Base-by-base conservation (phyloP, 2,888 invertebrate species). In the Catocala sponsa region DNA sequence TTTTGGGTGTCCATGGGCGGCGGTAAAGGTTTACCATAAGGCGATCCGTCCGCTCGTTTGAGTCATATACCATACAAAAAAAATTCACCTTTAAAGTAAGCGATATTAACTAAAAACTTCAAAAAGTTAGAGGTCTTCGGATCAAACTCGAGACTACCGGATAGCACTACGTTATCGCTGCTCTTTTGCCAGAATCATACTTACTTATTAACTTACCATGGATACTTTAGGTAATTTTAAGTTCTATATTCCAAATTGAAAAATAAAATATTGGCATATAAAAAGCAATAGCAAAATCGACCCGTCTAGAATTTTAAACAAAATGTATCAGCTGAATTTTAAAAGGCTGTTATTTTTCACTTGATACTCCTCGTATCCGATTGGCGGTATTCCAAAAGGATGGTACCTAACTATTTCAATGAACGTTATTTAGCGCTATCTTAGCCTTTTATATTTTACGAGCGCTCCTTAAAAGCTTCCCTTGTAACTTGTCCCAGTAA, bases 371-470 rank as follows among this genome's bases (percentile, higher is more conserved):
- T 50, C 25, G 55, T 68, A 78, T 76, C 70, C 49, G 59, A 68
- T 76, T 78, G 78, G 76, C 76, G 15, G 54, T 38, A 38, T 59
- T 72, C 78, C 78, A 78, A 71, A 52, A 64, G 54, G 43, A 57
- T 53, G 57, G 57, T 62, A n/a, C n/a, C n/a, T n/a, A 58, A 68
- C 65, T 56, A 59, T 75, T 68, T 67, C 68, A 73, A 68, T 70
- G 66, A 73, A 73, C 53, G 62, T 57, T 74, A 65, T 67, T 67
- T 67, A 63, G 38, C 15, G 33, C 15, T 58, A 59, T 60, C 47
- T 65, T 64, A 54, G 44, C n/a, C 51, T 60, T 65, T 58, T 59
- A 53, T 55, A 58, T 55, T 59, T 57, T 55, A 56, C 15, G 41
- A 65, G 47, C 11, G 11, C 38, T 13, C 7, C n/a, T 67, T 54